Percentiles rank a stretch among this genome's conserved stretches.
Evolutionary conservation across 2,888 invertebrate genomes (phyloP).

Genomic region (Notodromas monacha): DNA sequence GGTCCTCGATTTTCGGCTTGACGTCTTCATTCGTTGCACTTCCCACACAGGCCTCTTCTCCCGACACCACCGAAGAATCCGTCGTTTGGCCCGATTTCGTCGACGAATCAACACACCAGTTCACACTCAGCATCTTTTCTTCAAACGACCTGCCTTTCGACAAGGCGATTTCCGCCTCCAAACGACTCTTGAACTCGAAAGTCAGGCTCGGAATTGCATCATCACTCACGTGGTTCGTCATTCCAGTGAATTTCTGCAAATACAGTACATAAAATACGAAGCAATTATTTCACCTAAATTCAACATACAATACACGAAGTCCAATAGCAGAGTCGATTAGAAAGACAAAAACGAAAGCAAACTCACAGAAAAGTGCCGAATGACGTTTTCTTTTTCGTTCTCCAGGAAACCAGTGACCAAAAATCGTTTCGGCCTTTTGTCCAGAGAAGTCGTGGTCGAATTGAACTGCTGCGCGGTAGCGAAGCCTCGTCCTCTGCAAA

Average conservation of each 20-base stretch:
- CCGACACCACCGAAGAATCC: too few species aligned
- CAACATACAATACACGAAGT: too few species aligned
- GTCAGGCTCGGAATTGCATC: slow-evolving; percentile 37
- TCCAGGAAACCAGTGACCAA: slow-evolving; percentile 55
- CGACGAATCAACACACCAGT: too few species aligned
- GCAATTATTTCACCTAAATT: too few species aligned
- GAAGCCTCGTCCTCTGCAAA: too few species aligned
- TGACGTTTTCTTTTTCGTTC: slow-evolving; percentile 42
- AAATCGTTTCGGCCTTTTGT: slow-evolving; percentile 53
- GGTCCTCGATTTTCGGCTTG: too few species aligned
- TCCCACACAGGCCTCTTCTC: too few species aligned
- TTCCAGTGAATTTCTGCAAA: slow-evolving; percentile 46
- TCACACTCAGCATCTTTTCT: not conserved
- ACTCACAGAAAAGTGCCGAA: slow-evolving; percentile 50
- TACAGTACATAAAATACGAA: too few species aligned
- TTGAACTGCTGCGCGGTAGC: too few species aligned
- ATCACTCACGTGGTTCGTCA: slow-evolving; percentile 44
- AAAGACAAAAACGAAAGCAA: not conserved
- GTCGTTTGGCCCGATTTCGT: too few species aligned
- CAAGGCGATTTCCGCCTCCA: slow-evolving; percentile 42
- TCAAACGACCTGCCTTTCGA: slow-evolving; percentile 24
- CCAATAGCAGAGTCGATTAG: not conserved
- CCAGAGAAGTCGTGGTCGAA: slow-evolving; percentile 29
- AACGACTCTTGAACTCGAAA: slow-evolving; percentile 35
- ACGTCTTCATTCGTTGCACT: too few species aligned